phyloP scores from a whole-genome alignment of 2,888 invertebrate species.

The Cerastoderma edule region DNA sequence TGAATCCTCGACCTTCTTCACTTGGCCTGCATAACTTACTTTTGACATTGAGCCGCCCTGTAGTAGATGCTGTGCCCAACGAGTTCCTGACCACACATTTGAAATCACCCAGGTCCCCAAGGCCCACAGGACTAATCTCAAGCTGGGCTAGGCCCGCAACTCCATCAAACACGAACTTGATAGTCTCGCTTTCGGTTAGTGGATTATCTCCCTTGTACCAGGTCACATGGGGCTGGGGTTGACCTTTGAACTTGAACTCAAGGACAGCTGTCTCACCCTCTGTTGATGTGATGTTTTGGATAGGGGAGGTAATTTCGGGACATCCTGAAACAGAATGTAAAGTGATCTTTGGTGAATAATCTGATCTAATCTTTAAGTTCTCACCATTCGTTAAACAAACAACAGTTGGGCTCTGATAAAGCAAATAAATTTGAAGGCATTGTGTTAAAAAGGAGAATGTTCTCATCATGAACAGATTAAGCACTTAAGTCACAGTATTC shows the following conservation, averaged over 20 bases:
- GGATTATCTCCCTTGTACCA: conserved; percentile 71
- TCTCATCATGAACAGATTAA: too few species aligned
- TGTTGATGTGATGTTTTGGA: conserved; percentile 63
- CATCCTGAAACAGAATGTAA: conserved; percentile 57
- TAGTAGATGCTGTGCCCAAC: conserved; percentile 70
- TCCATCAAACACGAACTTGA: conserved; percentile 59
- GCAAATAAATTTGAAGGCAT: too few species aligned
- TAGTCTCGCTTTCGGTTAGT: conserved; percentile 47
- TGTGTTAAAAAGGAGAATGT: too few species aligned
- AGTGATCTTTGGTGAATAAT: too few species aligned
- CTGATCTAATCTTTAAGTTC: too few species aligned
- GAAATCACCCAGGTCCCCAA: conserved; percentile 68
- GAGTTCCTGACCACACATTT: conserved; percentile 68
- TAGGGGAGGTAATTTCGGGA: conserved; percentile 64
- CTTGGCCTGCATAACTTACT: conserved; percentile 60
- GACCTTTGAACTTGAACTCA: conserved; percentile 62
- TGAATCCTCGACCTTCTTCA: neutral
- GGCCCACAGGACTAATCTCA: conserved; percentile 57
- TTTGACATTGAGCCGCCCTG: conserved; percentile 63
- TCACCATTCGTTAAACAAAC: too few species aligned
- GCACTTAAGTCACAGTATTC: too few species aligned
- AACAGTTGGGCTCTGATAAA: too few species aligned
- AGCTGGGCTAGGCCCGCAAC: conserved; percentile 65
- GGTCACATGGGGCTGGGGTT: conserved; percentile 63
- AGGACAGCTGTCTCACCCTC: conserved; percentile 63